Evolutionary conservation across 2,797 vertebrate genomes (phyloP).

Genomic region (Coranthus polyacanthus): DNA sequence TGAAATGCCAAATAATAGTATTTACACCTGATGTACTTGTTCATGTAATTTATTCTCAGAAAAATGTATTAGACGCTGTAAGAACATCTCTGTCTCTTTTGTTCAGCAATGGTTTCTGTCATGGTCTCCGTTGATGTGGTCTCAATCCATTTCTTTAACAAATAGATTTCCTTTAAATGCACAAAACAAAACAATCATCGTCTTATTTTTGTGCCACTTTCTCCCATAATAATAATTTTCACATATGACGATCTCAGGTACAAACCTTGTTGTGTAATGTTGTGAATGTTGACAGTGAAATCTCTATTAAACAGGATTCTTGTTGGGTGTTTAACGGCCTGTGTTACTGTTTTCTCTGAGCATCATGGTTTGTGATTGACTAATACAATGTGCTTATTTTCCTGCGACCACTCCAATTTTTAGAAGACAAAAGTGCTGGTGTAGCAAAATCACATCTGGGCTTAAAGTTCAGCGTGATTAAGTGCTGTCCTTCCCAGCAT

Average conservation of each 20-base stretch:
- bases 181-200: too few relatives aligned
- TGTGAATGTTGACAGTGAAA: too few relatives aligned
- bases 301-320: too few relatives aligned
- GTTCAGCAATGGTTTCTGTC: background rate
- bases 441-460: constrained; percentile 54
- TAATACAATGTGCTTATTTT: constrained; percentile 30
- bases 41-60: background rate
- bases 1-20: background rate
- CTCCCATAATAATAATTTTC: background rate
- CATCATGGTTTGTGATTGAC: constrained; percentile 26
- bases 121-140: too few relatives aligned
- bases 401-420: constrained; percentile 27
- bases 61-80: background rate
- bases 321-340: too few relatives aligned
- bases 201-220: too few relatives aligned
- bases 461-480: constrained; percentile 38
- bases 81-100: too few relatives aligned
- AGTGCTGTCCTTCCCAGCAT: constrained; percentile 40
- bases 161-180: too few relatives aligned
- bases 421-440: constrained; percentile 49
- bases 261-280: background rate
- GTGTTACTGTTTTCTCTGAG: background rate
- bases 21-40: background rate
- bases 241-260: background rate
- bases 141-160: too few relatives aligned